phyloP scores from a whole-genome alignment of 1,140 invertebrate species.

The Heliothis subflexa region DNA sequence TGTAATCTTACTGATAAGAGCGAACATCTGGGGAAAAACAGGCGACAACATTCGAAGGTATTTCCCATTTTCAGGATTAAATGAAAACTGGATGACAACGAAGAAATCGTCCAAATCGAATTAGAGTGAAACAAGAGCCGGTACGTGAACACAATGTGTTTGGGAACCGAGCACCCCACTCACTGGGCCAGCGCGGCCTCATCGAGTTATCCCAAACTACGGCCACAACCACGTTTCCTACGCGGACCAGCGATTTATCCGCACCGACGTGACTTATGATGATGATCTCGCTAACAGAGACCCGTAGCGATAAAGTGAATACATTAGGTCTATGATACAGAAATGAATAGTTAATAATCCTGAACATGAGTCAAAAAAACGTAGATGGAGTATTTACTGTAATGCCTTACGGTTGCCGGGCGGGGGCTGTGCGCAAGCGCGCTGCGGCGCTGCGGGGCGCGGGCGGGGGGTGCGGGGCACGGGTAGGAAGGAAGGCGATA shows the following conservation, averaged over 20 bases:
- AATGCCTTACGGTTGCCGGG: conserved; percentile 30
- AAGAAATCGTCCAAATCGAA: conserved; percentile 14
- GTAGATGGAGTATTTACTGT: conserved; percentile 42
- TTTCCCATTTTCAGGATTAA: not conserved
- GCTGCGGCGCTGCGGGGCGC: not conserved
- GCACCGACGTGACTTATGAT: not conserved
- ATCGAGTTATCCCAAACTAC: conserved; percentile 38
- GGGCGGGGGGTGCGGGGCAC: conserved; percentile 5
- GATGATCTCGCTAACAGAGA: not conserved
- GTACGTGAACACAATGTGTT: conserved; percentile 31
- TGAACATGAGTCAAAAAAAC: conserved; percentile 45
- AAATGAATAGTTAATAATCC: conserved; percentile 52
- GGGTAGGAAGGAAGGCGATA: conserved; percentile 51
- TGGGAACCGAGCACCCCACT: conserved; percentile 11
- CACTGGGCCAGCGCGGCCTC: not conserved
- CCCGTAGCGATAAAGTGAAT: conserved; percentile 2
- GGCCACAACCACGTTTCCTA: not conserved
- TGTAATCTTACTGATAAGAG: too few relatives aligned
- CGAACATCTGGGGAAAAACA: not conserved
- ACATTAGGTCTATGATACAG: conserved; percentile 23
- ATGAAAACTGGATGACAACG: not conserved
- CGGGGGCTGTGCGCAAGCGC: conserved; percentile 44
- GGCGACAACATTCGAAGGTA: not conserved
- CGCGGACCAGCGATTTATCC: not conserved
- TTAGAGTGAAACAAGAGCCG: conserved; percentile 14